phyloP scores from a whole-genome alignment of 2,113 vertebrate species.

The Festucalex cinctus region DNA sequence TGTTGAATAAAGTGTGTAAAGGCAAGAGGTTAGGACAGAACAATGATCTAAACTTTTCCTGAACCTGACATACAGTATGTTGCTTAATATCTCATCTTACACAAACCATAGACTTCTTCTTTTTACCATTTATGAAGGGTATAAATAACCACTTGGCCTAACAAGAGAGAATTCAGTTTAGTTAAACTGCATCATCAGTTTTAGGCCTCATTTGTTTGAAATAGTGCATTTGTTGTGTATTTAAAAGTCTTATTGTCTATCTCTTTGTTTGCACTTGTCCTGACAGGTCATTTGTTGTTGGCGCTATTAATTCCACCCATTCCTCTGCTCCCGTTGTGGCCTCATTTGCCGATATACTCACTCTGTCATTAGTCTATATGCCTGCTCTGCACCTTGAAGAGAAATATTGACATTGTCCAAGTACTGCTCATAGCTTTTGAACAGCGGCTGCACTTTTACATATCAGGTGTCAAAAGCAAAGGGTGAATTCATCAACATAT shows the following conservation, averaged over 20 bases:
- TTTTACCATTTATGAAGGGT: too few relatives aligned
- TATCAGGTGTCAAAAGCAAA: conserved; percentile 59
- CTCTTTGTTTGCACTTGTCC: conserved; percentile 58
- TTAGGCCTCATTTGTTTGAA: not conserved
- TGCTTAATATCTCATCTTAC: too few relatives aligned
- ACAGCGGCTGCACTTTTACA: conserved; percentile 46
- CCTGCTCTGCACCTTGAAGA: conserved; percentile 64
- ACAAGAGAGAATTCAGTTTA: not conserved
- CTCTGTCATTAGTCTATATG: conserved; percentile 58
- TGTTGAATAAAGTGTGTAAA: not conserved
- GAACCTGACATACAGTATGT: too few relatives aligned
- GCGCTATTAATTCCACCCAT: conserved; percentile 55
- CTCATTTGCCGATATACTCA: conserved; percentile 61
- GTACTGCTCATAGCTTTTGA: conserved; percentile 47
- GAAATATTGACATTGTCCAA: conserved; percentile 65
- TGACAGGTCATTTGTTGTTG: conserved; percentile 64
- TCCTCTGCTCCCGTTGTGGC: conserved; percentile 52
- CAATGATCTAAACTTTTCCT: too few relatives aligned
- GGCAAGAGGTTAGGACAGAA: not conserved
- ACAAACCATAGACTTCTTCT: not conserved
- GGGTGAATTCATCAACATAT: conserved; percentile 56
- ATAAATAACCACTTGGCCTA: not conserved
- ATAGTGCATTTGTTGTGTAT: conserved; percentile 13
- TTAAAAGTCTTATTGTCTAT: conserved; percentile 36
- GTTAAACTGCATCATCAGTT: not conserved